These are phyloP conservation scores for Acronicta alni DNA, from an alignment of 2,888 invertebrate species.

Conservation along the genomic window DNA sequence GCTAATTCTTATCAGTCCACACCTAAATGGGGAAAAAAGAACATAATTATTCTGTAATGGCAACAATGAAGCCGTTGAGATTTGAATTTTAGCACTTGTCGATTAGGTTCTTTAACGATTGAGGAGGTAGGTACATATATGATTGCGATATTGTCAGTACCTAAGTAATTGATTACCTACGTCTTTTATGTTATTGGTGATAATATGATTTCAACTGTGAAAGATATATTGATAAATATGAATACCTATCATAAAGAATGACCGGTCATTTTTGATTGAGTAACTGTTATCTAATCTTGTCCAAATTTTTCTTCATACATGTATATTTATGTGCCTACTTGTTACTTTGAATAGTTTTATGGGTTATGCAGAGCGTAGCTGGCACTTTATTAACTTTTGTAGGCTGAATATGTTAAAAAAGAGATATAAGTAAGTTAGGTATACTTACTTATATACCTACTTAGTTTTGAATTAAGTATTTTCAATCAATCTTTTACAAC, in stretches of 20 bases:
- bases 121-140: slow-evolving; percentile 2
- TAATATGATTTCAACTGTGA: not conserved
- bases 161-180: not conserved
- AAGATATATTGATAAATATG: not conserved
- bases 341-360: too few species aligned
- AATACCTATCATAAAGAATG: too few species aligned
- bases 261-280: too few species aligned
- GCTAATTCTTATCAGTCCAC: slow-evolving; percentile 55
- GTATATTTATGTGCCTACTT: too few species aligned
- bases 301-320: too few species aligned
- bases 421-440: not conserved
- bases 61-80: slow-evolving; percentile 28
- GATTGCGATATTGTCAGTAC: not conserved
- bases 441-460: not conserved
- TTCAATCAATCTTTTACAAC: slow-evolving; percentile 1
- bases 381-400: too few species aligned
- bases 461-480: not conserved
- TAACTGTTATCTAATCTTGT: too few species aligned
- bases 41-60: slow-evolving; percentile 19
- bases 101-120: slow-evolving; percentile 24
- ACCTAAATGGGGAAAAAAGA: slow-evolving; percentile 33
- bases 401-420: too few species aligned
- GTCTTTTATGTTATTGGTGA: not conserved
- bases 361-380: too few species aligned
- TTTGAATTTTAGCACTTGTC: slow-evolving; percentile 14